phyloP scores from a whole-genome alignment of 2,888 invertebrate genomes.

The Caenorhabditis afra region DNA sequence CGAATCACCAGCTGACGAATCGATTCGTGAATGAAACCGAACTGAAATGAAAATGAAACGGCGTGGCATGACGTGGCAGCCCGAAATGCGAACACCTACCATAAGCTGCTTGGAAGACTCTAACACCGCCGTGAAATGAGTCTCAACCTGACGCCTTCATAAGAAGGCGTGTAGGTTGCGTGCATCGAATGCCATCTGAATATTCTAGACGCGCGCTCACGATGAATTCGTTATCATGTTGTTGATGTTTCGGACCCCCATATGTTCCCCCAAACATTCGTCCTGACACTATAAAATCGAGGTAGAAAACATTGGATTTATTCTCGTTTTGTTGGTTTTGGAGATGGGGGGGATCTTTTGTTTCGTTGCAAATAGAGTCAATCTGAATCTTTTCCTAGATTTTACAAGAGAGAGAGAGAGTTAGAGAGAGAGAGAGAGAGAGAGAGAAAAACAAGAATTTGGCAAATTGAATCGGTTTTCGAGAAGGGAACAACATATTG shows the following conservation, averaged over 20 bases:
- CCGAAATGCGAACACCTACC: no score
- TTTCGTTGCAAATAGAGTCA: constrained; percentile 4
- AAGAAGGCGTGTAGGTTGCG: constrained; percentile 17
- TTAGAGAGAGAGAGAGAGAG: background rate
- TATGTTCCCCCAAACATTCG: no score
- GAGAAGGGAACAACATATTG: background rate
- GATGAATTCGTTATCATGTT: constrained; percentile 26
- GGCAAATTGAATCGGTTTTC: constrained; percentile 15
- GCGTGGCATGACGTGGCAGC: no score
- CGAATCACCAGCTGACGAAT: constrained; percentile 74
- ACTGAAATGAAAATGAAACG: constrained; percentile 59
- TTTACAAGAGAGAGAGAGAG: no score
- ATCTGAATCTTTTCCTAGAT: constrained; percentile 14
- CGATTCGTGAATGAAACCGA: constrained; percentile 78
- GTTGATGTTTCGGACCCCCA: background rate
- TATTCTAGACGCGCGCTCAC: constrained; percentile 21
- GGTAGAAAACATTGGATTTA: no score
- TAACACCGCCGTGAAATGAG: no score
- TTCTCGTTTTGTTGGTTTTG: no score
- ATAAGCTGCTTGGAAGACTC: no score
- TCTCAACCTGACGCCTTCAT: no score
- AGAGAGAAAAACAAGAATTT: background rate
- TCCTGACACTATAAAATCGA: no score
- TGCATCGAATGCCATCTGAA: constrained; percentile 24
- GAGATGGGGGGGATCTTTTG: no score